Conservation (phyloP, 35 echinoderm and acorn worm species). For the Ophiothrix spiculata region DNA sequence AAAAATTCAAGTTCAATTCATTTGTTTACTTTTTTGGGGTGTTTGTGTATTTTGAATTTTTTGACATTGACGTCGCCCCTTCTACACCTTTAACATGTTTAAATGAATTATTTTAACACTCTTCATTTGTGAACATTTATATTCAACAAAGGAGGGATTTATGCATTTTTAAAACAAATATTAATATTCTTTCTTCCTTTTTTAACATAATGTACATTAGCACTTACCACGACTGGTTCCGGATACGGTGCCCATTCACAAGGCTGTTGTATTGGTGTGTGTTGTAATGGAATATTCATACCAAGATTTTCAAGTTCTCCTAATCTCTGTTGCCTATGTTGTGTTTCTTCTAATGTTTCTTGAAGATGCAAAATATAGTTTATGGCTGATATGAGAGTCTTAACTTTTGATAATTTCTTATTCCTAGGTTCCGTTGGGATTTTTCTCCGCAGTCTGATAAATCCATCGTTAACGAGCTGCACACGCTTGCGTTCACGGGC, state of each 20-base stretch:
- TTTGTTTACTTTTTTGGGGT: too few species aligned
- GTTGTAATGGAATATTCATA: slow-evolving; percentile 30
- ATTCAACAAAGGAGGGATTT: too few species aligned
- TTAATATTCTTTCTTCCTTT: too few species aligned
- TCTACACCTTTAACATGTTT: too few species aligned
- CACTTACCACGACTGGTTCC: slow-evolving; percentile 15
- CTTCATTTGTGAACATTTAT: too few species aligned
- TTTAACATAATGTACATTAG: too few species aligned
- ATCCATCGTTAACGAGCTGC: slow-evolving; percentile 94
- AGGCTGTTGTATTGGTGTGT: neutral
- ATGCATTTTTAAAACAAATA: too few species aligned
- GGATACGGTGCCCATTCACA: slow-evolving; percentile 21
- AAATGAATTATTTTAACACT: too few species aligned
- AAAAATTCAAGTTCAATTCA: too few species aligned
- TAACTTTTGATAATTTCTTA: slow-evolving; percentile 98
- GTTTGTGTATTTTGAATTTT: too few species aligned
- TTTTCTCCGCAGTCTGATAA: slow-evolving; percentile 77
- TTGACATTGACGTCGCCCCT: too few species aligned
- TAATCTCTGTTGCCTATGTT: slow-evolving; percentile 66
- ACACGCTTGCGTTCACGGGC: slow-evolving; percentile 89
- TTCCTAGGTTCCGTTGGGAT: slow-evolving; percentile 95
- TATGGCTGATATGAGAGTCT: slow-evolving; percentile 92
- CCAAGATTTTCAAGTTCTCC: slow-evolving; percentile 48
- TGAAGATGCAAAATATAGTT: slow-evolving; percentile 98
- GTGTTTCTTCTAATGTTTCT: slow-evolving; percentile 70